Evolutionary conservation across 2,888 invertebrate species (phyloP), one percentile per base, ranked within the genome.

Genomic region (Zaprionus obscuricornis): DNA sequence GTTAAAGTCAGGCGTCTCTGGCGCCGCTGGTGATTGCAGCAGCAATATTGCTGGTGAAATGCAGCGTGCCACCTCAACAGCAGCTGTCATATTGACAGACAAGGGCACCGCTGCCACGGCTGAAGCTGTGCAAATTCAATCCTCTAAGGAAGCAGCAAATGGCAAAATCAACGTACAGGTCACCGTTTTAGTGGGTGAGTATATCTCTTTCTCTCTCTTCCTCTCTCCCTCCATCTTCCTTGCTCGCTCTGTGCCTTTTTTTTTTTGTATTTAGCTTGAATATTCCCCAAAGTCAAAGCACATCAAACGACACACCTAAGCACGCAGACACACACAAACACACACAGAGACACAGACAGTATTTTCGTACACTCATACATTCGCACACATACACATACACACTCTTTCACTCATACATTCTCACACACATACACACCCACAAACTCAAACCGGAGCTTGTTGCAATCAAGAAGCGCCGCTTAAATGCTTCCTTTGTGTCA

Each of bases 81-180:
- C 92, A 66, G 85, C 86, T 50, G 91, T 92, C 60, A 82, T 88
- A 34, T 93, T 94, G 91, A 92, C 76, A 26, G 85, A 86, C 75
- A 93, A 94, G 67, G 81, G 82, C 24, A 78, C 85, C 29, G 83
- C 74, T 18, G 85, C 86, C 63, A 79, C 74, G 37, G 77, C 83
- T 20, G 89, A 89, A 56, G 85, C 88, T 34, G 76, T 88, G 18
- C 88, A 89, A 67, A 89, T 90, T 74, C 89, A 91, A 74, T 89
- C 91, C 40, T 90, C 91, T 65, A 92, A 92, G 87, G 93, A 95
- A 91, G 85, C 89, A 45, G 74, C 82, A 56, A 96, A 96, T 92
- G 96, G 95, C 90, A 96, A 96, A 92, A 96, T 95, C 91, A 95
- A 95, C 92, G 95, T 95, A 90, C 95, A 95, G 92, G 95, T 96